Base-by-base conservation (phyloP, 2,113 vertebrate species). In the Anarrhichthys ocellatus region DNA sequence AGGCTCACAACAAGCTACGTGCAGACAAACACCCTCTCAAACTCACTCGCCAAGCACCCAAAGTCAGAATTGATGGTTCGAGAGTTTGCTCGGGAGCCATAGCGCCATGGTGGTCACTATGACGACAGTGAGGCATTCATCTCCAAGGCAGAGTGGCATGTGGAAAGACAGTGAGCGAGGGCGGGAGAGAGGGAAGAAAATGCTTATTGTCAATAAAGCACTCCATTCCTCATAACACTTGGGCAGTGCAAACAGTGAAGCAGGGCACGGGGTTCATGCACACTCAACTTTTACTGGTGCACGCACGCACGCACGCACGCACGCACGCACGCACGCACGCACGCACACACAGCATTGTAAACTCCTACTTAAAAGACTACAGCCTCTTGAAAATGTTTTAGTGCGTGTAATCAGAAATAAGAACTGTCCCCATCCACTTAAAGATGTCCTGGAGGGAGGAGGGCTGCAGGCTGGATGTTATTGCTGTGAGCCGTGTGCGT, bases 191-290 rank as follows among this genome's bases (percentile, higher is more conserved):
- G 80, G 22, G 74, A 77, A 58, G 72, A 71, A 86, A 83, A 81
- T 71, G 73, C 85, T 88, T 85, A 82, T 82, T 78, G 90, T 90
- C 86, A 92, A 90, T 90, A 89, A 88, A 84, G 32, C 42, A n/a
- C 86, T 87, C 67, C 63, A 64, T 83, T 89, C 79, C 81, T 90
- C 86, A 87, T 89, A 84, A 89, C 65, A 70, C 68, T 75, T 32
- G 15, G 76, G 34, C 79, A 83, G 63, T 44, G 89, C 75, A 91
- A 91, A 91, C 88, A 83, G 32, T 14, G 48, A 20, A 22, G 74
- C 20, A 46, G 80, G 73, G 74, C 80, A 78, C 46, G 54, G 80
- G 61, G 85, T 92, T 90, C 80, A 82, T 44, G 77, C 56, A 76
- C 82, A 76, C 76, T 80, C 58, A 85, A 67, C 67, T 76, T 88